Evolutionary conservation across 2,797 vertebrate species (phyloP).

Genomic region (Spondyliosoma cantharus): DNA sequence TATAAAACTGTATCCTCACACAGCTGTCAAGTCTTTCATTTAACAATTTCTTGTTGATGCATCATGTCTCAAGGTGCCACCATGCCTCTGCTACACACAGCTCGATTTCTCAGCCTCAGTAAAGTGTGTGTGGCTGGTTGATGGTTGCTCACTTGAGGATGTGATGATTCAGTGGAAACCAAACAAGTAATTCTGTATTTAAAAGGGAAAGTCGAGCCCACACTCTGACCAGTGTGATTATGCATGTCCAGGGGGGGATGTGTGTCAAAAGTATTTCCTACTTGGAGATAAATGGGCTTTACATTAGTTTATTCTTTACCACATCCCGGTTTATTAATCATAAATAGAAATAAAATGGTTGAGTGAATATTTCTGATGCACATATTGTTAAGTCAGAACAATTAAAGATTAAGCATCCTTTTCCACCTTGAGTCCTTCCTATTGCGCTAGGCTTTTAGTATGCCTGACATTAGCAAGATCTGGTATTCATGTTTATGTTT

Average conservation of each 20-base stretch:
- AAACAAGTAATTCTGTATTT: neutral
- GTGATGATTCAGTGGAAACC: neutral
- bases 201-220: conserved; percentile 6
- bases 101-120: neutral
- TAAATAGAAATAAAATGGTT: neutral
- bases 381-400: neutral
- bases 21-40: neutral
- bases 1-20: neutral
- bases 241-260: neutral
- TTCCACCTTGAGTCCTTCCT: neutral
- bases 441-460: neutral
- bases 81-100: neutral
- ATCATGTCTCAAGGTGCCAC: neutral
- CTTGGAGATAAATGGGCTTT: neutral
- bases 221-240: neutral
- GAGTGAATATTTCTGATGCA: neutral
- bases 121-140: neutral
- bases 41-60: neutral
- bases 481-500: neutral
- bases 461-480: too few relatives aligned
- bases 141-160: neutral
- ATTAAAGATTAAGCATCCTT: neutral
- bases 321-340: neutral
- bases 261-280: neutral
- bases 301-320: neutral